Base-by-base conservation (phyloP, 2,113 vertebrate species). In the Lepus americanus region DNA sequence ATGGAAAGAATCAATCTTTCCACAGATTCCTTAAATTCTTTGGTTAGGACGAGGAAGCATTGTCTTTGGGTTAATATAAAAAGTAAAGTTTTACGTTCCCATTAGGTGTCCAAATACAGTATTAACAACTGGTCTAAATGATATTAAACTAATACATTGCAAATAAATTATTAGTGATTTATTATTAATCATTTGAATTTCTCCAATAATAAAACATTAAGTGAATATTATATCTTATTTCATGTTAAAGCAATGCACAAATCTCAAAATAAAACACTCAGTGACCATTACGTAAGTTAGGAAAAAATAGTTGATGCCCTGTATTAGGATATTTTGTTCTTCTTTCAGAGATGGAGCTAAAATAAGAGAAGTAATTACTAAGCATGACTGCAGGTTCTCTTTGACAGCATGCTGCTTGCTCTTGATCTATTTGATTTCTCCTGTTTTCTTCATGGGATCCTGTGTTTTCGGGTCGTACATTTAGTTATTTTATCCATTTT, bases 1-100 rank as follows among this genome's bases (percentile, higher is more conserved):
- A 80, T 80, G 66, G n/a, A 95, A 89, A 94, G 9, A 61, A 63
- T 86, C 66, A 3, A 64, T 87, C n/a, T 31, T 33, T 55, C 7
- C n/a, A 87, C 1, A 73, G 16, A 73, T 19, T 12, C 19, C 39
- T 87, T 82, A 84, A 87, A 55, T 76, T 96, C 14, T 83, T 93
- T 79, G 63, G 66, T 70, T 93, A 49, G 27, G 2, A 70, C 83
- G 3, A 72, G n/a, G 77, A 90, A 82, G 20, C 12, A 53, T 44
- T 9, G 12, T 3, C 79, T 66, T 74, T 49, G 66, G n/a, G 59
- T 89, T 49, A 72, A 82, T 16, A 80, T 27, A 80, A 90, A 95
- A 89, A 77, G 2, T 77, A 1, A 95, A 76, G 25, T 55, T 0
- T 70, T 77, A 39, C 1, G 64, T 59, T 70, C 6, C 20, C 4